Base-by-base conservation (phyloP, 2,797 vertebrate species). In the Oreochromis grahami region DNA sequence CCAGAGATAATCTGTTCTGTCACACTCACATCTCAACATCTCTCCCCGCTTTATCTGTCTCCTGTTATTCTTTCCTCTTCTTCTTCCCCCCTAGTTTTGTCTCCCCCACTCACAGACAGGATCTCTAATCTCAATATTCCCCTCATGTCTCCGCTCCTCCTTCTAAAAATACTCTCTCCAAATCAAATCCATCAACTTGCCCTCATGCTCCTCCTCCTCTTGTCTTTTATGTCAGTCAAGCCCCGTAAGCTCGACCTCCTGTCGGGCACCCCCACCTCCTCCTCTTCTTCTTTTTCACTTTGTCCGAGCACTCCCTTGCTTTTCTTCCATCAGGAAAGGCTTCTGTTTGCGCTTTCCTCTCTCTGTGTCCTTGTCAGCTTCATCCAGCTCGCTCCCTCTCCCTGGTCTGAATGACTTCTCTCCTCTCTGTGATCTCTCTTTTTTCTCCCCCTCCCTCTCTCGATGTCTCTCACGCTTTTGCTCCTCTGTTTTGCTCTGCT, bases 161-260 rank as follows among this genome's bases (percentile, higher is more conserved):
- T 91, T 88, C 92, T 94, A 95, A 94, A 95, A 96, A 94, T 93
- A 93, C 84, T 92, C 94, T 84, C 86, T 88, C 89, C 79, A 92
- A 94, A 91, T 95, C 89, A 93, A 89, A 95, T 94, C 83, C 93
- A 92, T 94, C 93, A 94, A 95, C 94, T 95, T 94, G 86, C 88
- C 83, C 86, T 85, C 83, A 51, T 8, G 86, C 93, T 93, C 91
- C 92, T 91, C 91, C 86, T 92, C 85, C 83, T 92, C 85, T 79
- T 84, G 82, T 77, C 72, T 88, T 82, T 84, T 4, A 53, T 91
- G 90, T 89, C 91, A 89, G 88, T 94, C 88, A 89, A 91, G 78
- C 83, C 60, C 79, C 65, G 29, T 74, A 79, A 84, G 80, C 90
- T 91, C 87, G 80, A 87, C 92, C 91, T 91, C 87, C 87, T 84